Evolutionary conservation across 2,797 vertebrate genomes (phyloP).

Genomic region (Rhabdomys pumilio): DNA sequence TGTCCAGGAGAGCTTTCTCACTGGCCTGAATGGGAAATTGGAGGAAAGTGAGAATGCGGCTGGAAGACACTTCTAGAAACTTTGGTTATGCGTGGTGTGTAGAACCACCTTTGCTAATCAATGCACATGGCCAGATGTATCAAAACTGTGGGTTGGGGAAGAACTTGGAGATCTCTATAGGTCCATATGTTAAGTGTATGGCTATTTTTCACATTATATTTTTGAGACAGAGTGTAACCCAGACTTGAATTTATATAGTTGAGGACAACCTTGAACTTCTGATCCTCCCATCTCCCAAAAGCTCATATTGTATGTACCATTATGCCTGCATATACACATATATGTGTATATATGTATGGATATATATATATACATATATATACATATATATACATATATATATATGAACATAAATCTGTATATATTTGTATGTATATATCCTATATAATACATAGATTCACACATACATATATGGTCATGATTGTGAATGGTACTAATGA

Average conservation of each 20-base stretch:
- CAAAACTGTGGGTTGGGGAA: not conserved
- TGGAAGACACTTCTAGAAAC: not conserved
- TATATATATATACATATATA: too few relatives aligned
- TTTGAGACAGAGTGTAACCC: not conserved
- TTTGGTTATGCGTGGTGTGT: not conserved
- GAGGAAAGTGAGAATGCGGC: not conserved
- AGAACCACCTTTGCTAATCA: not conserved
- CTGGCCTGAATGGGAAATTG: not conserved
- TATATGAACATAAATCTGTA: not conserved
- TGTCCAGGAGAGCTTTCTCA: too few relatives aligned
- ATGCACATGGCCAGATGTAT: not conserved
- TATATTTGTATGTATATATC: not conserved
- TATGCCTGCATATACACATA: not conserved
- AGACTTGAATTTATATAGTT: not conserved
- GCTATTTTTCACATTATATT: not conserved
- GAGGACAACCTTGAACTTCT: not conserved
- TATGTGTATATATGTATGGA: not conserved
- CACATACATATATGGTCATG: not conserved
- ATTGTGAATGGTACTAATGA: conserved; percentile 5
- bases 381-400: too few relatives aligned
- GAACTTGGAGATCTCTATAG: not conserved
- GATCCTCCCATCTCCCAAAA: not conserved
- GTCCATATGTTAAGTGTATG: too few relatives aligned
- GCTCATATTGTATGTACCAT: not conserved
- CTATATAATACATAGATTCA: not conserved